These are phyloP conservation scores for Cathartes aura DNA, from an alignment of 2,113 vertebrate genomes.

Conservation along the genomic window DNA sequence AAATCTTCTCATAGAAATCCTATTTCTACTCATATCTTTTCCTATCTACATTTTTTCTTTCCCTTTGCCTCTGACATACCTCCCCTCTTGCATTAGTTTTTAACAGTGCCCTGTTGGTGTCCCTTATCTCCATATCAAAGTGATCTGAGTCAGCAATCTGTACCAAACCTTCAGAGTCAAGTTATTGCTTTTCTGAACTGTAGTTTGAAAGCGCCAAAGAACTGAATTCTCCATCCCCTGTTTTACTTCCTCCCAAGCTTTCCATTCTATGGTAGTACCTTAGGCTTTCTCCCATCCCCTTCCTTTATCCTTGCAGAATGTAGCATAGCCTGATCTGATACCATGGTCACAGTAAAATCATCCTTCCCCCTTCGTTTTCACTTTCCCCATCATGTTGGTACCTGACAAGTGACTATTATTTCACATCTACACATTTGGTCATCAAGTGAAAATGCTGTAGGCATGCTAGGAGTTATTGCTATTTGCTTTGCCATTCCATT, in stretches of 20 bases:
- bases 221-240: neutral
- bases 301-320: neutral
- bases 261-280: neutral
- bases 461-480: constrained; percentile 3
- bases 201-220: neutral
- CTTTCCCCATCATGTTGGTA: neutral
- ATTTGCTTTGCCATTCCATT: constrained; percentile 17
- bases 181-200: neutral
- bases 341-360: neutral
- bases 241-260: neutral
- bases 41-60: neutral
- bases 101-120: neutral
- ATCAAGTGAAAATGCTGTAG: neutral
- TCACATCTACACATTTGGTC: neutral
- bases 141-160: neutral
- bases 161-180: neutral
- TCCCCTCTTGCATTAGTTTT: neutral
- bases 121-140: constrained; percentile 32
- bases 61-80: neutral
- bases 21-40: neutral
- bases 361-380: neutral
- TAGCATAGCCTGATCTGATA: neutral
- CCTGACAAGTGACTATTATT: neutral
- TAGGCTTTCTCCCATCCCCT: neutral
- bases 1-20: neutral